These are phyloP conservation scores for Enteromius thamalakanensis DNA, from an alignment of 2,797 vertebrate genomes.

Conservation along the genomic window DNA sequence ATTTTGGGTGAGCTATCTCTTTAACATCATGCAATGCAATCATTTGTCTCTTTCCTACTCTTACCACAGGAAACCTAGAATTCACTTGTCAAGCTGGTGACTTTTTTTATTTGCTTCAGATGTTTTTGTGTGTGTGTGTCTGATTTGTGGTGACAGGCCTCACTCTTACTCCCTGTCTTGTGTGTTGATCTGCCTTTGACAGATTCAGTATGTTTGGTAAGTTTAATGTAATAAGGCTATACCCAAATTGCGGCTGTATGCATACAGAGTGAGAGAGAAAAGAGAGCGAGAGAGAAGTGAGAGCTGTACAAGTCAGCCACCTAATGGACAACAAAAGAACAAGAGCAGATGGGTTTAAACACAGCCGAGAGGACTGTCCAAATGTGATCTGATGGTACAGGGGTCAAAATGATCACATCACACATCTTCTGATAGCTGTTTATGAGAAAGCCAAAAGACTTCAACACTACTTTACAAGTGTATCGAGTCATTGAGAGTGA, in stretches of 20 bases:
- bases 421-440: neutral
- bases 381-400: neutral
- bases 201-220: slow-evolving; percentile 65
- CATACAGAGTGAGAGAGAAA: neutral
- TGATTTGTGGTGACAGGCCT: slow-evolving; percentile 64
- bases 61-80: neutral
- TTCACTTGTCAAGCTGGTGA: slow-evolving; percentile 7
- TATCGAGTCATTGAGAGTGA: neutral
- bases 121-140: slow-evolving; percentile 33
- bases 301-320: slow-evolving; percentile 79
- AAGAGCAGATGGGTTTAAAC: slow-evolving; percentile 41
- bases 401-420: neutral
- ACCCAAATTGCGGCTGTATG: slow-evolving; percentile 25
- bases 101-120: slow-evolving; percentile 1
- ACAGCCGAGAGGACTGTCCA: neutral
- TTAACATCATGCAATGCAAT: neutral
- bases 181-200: slow-evolving; percentile 61
- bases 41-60: neutral
- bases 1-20: slow-evolving; percentile 4
- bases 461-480: neutral
- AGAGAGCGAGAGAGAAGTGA: slow-evolving; percentile 40
- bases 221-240: slow-evolving; percentile 62
- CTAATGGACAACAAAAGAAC: slow-evolving; percentile 76
- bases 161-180: slow-evolving; percentile 67
- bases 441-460: neutral